Base-by-base conservation (phyloP, 1,140 invertebrate species). In the Drosophila lowei region DNA sequence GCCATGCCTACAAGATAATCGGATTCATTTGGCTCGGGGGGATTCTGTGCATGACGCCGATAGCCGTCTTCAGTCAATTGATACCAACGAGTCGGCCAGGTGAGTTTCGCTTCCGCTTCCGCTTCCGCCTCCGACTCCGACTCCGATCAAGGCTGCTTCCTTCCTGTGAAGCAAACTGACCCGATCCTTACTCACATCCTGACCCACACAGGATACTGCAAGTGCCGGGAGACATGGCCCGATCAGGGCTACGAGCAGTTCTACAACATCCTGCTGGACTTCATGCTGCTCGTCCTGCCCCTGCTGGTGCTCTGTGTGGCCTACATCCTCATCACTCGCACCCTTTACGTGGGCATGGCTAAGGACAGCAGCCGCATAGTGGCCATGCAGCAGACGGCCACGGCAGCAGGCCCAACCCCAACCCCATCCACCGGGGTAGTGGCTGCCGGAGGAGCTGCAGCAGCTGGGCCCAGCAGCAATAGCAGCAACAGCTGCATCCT, bases 1-100 rank as follows among this genome's bases (percentile, higher is more conserved):
- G 95, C 60, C 97, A 98, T 90, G 96, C 96, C n/a, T 97, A 97
- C 92, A 97, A 96, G 92, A 96, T 96, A 93, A 97, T 97, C 53
- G 93, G 93, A 0, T 92, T 94, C 28, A 95, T 97, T 2, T 97
- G 96, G 96, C 83, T 94, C 1, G 92, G 94, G 7, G 95, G 95
- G 42, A 89, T 96, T 2, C 66, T 93, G 0, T 94, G 94, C 88
- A 96, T 95, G 94, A 92, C 93, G 4, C 95, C 95, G 0, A 94
- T 95, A 28, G 94, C 94, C 0, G 79, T 94, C 6, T 92, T 94
- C 41, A 95, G 94, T 62, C 91, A 93, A 78, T 92, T 95, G 47
- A 92, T 93, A 65, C 93, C 93, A 0, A 93, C 93, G 34, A 90
- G 89, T 47, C 61, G 89, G 11, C 89, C 89, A 65, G 89, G 89